Conservation (phyloP, 2,888 invertebrate species). For the Drosophila macrothrix region DNA sequence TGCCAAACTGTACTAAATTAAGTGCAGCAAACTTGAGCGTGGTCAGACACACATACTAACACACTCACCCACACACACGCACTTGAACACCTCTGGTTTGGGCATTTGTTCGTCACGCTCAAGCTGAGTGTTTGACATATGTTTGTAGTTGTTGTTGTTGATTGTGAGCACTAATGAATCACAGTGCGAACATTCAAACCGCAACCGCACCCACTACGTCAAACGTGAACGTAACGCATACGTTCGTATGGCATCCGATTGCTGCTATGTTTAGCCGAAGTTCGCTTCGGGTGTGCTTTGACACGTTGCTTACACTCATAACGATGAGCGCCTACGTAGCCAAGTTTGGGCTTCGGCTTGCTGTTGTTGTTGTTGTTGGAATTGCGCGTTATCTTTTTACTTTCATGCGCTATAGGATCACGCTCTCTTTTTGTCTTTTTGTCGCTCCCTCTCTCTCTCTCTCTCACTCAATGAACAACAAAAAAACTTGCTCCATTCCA, state of each 20-base stretch:
- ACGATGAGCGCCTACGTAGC: conserved; percentile 56
- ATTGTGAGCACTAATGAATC: conserved; percentile 40
- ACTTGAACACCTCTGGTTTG: conserved; percentile 49
- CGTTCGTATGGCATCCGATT: conserved; percentile 28
- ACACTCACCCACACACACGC: conserved; percentile 4
- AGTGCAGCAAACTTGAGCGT: background rate
- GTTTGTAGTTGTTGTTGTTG: background rate
- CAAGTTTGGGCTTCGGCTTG: conserved; percentile 35
- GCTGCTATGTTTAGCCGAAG: conserved; percentile 8
- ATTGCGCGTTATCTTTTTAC: conserved; percentile 77
- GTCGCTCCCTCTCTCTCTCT: background rate
- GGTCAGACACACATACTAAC: background rate
- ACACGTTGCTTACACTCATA: conserved; percentile 66
- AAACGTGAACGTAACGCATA: conserved; percentile 45
- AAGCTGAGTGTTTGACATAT: conserved; percentile 16
- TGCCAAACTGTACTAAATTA: conserved; percentile 20
- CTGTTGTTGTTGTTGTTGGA: conserved; percentile 57
- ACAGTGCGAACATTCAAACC: conserved; percentile 37
- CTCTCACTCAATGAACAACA: conserved; percentile 14
- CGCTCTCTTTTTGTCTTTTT: conserved; percentile 20
- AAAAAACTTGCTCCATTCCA: conserved; percentile 50
- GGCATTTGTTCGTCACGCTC: conserved; percentile 57
- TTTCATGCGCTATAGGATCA: conserved; percentile 67
- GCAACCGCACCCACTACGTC: conserved; percentile 67
- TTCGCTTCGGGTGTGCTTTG: conserved; percentile 53